Base-by-base conservation (phyloP, 2,797 vertebrate species). In the Helicolenus hilgendorfi region DNA sequence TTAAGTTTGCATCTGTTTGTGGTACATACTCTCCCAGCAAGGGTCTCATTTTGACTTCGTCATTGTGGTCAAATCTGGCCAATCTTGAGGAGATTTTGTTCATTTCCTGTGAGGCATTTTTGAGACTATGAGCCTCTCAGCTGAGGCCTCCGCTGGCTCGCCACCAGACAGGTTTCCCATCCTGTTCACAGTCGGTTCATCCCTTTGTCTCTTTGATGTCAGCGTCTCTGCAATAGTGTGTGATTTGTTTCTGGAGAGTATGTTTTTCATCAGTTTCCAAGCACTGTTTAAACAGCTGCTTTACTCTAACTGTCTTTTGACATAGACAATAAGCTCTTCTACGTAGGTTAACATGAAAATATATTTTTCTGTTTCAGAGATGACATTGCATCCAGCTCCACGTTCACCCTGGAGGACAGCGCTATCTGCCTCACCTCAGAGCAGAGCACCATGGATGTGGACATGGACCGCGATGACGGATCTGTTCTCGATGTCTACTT, bases 401-500 rank as follows among this genome's bases (percentile, higher is more conserved):
- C 98, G 0, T 98, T 98, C 78, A 99, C 98, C 41, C 92, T 99
- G 95, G 98, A 98, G 95, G 98, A 99, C 93, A 98, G 98, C 49
- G 98, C 98, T 76, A 99, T 99, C 97, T 99, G 98, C 94, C 95
- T 99, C 95, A 98, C 97, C 0, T 98, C 98, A 8, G 99, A 99
- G 94, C 98, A 99, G 90, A 98, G 97, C 91, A 97, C 98, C 49
- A 76, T 98, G 96, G 99, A 99, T 35, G 97, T 92, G 53, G 98
- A 99, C 91, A 97, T 94, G 3, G 98, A 99, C 86, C 97, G 98
- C 2, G 99, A 99, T n/a, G 98, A 98, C 10, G 97, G 97, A 77
- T 99, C 98, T 0, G 97, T 99, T 86, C 97, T 99, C 2, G 99
- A 99, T 13, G 98, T 99, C 84, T 99, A 99, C 91, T 98, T 99